Conservation (phyloP, 2,797 vertebrate species). For the Lithobates pipiens region DNA sequence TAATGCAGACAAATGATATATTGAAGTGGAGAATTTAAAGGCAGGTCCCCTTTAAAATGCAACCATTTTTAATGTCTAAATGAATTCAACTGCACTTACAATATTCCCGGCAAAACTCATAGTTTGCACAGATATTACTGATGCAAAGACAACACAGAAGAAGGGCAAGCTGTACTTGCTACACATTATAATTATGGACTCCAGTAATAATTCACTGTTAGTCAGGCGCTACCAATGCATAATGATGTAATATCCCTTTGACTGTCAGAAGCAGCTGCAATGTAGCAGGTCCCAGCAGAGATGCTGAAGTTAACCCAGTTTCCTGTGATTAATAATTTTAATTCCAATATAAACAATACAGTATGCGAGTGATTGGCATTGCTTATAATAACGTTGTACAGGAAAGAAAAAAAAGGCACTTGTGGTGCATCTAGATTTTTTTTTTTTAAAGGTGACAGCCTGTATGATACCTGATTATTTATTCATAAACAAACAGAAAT, state of each 20-base stretch:
- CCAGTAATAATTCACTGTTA: constrained; percentile 7
- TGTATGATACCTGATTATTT: constrained; percentile 6
- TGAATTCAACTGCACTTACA: neutral
- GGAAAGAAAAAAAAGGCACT: neutral
- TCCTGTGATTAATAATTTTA: constrained; percentile 30
- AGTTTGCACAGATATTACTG: constrained; percentile 1
- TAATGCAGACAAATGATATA: too few relatives aligned
- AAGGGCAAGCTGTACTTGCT: neutral
- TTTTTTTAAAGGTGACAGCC: constrained; percentile 9
- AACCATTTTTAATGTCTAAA: neutral
- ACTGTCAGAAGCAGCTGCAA: constrained; percentile 22
- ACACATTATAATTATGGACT: constrained; percentile 21
- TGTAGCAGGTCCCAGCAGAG: constrained; percentile 15
- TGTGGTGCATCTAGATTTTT: neutral
- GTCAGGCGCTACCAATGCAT: constrained; percentile 10
- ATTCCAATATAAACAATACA: constrained; percentile 17
- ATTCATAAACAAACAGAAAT: constrained; percentile 4
- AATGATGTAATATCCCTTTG: constrained; percentile 5
- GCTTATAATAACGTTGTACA: neutral
- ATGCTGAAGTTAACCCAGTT: constrained; percentile 20
- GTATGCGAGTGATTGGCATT: neutral
- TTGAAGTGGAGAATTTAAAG: too few relatives aligned
- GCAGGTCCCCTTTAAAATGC: neutral
- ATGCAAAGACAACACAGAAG: constrained; percentile 12
- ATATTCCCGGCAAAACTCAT: neutral